Evolutionary conservation across 37 sponge, comb jelly and placozoan species (phyloP).

Genomic region (Oopsacas minuta): DNA sequence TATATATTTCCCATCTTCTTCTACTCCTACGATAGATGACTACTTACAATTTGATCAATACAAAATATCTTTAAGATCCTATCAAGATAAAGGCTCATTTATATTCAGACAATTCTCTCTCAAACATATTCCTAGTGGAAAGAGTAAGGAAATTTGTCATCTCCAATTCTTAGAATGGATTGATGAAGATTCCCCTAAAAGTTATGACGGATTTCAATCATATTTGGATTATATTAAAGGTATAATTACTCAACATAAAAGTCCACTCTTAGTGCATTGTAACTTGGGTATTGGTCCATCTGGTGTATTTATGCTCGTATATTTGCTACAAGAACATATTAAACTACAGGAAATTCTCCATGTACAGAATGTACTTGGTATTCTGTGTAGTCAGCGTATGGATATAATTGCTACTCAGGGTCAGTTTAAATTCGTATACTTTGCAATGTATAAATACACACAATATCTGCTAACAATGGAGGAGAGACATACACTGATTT

Average conservation of each 20-base stretch:
- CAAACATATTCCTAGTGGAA: background rate
- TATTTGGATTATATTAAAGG: background rate
- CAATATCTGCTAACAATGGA: conserved; percentile 21
- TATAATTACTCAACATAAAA: background rate
- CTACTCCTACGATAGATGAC: background rate
- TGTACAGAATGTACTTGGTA: background rate
- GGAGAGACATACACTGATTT: conserved; percentile 3
- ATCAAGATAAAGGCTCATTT: background rate
- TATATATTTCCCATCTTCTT: background rate
- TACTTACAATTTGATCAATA: background rate
- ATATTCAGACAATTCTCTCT: background rate
- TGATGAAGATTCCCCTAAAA: background rate
- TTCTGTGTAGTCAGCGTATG: conserved; percentile 67
- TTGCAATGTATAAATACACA: conserved; percentile 67
- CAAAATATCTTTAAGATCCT: background rate
- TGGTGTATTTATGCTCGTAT: background rate
- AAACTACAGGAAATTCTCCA: conserved; percentile 9
- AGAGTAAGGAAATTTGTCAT: background rate
- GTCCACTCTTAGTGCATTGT: background rate
- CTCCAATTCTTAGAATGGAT: conserved; percentile 1
- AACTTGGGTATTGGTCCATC: background rate
- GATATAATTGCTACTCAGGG: conserved; percentile 62
- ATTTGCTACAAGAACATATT: background rate
- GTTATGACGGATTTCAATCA: background rate
- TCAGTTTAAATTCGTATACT: conserved; percentile 81